These are phyloP conservation scores for Doris montereyensis DNA, from an alignment of 2,888 invertebrate genomes.

Conservation along the genomic window DNA sequence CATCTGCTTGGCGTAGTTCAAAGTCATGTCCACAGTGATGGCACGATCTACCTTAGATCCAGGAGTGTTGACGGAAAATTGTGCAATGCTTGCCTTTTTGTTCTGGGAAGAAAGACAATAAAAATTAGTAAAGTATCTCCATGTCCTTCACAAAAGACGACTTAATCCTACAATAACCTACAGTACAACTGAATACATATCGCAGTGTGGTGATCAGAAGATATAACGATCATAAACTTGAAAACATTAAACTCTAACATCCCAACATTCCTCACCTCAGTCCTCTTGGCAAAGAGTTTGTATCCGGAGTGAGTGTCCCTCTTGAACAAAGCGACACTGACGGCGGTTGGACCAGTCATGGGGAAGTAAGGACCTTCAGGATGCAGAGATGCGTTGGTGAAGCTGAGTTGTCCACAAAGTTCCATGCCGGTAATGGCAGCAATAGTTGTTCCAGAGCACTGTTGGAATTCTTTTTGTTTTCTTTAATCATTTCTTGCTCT, in stretches of 20 bases:
- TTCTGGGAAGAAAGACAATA: slow-evolving; percentile 52
- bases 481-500: slow-evolving; percentile 79
- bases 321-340: slow-evolving; percentile 60
- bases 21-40: slow-evolving; percentile 71
- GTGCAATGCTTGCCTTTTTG: slow-evolving; percentile 49
- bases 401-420: slow-evolving; percentile 83
- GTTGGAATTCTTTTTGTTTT: slow-evolving; percentile 76
- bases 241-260: too few relatives aligned
- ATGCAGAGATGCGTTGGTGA: slow-evolving; percentile 79
- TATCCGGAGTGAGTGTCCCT: slow-evolving; percentile 64
- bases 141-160: too few relatives aligned
- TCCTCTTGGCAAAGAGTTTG: slow-evolving; percentile 61
- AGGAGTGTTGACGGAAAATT: slow-evolving; percentile 83
- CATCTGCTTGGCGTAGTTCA: slow-evolving; percentile 57
- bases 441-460: slow-evolving; percentile 73
- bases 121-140: too few relatives aligned
- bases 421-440: slow-evolving; percentile 88
- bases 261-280: too few relatives aligned
- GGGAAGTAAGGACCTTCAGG: slow-evolving; percentile 72
- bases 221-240: too few relatives aligned
- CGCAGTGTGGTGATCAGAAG: too few relatives aligned
- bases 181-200: too few relatives aligned
- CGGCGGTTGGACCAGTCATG: slow-evolving; percentile 61
- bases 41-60: slow-evolving; percentile 82
- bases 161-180: too few relatives aligned